These are phyloP conservation scores for Sakesphorus luctuosus DNA, from an alignment of 2,113 vertebrate genomes.

Conservation along the genomic window DNA sequence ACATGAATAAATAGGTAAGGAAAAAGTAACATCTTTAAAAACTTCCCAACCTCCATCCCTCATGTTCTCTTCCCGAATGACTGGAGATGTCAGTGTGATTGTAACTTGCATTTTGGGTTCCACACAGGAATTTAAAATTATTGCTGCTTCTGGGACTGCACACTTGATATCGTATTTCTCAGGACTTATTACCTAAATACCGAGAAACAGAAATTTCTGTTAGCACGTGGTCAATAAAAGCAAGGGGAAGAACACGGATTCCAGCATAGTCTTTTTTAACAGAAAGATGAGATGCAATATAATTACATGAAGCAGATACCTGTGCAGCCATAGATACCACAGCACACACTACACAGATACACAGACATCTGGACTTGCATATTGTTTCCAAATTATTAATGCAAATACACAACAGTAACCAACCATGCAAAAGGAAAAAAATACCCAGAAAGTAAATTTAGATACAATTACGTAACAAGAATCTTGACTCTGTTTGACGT, in stretches of 20 bases:
- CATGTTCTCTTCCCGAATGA: slow-evolving; percentile 92
- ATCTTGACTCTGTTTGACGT: neutral
- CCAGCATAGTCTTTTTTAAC: neutral
- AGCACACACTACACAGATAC: neutral
- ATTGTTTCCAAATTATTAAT: neutral
- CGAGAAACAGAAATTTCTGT: slow-evolving; percentile 39
- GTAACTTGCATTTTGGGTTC: slow-evolving; percentile 99
- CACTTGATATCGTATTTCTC: slow-evolving; percentile 97
- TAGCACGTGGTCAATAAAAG: neutral
- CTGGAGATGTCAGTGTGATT: slow-evolving; percentile 94
- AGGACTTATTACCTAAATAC: slow-evolving; percentile 88
- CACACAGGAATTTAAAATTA: slow-evolving; percentile 89
- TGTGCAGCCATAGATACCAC: neutral
- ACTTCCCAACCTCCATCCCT: slow-evolving; percentile 95
- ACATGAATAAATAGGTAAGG: slow-evolving; percentile 19
- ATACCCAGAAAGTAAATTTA: neutral
- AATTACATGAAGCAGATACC: neutral
- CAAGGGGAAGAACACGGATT: neutral
- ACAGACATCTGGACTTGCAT: neutral
- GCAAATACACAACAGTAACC: neutral
- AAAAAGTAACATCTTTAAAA: slow-evolving; percentile 72
- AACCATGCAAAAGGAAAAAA: neutral
- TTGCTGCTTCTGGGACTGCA: slow-evolving; percentile 89
- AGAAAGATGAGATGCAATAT: fast-evolving
- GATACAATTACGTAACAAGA: neutral